A percentile compares a stretch with the other conserved stretches of the same genome.
Conservation (phyloP, 2,113 vertebrate genomes). For the Heptranchias perlo region DNA sequence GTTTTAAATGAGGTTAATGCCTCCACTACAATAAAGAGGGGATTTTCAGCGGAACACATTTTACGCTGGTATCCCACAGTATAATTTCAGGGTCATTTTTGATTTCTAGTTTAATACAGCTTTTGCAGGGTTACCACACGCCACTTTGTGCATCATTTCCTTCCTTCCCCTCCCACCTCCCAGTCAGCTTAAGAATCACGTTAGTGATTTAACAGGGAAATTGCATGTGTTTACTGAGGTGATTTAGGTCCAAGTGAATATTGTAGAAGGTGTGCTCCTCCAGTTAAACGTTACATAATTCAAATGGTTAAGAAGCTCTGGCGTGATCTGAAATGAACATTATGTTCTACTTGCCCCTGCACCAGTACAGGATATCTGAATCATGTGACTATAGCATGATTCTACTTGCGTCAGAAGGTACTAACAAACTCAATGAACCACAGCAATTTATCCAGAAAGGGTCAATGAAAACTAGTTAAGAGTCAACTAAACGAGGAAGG, state of each 20-base stretch:
- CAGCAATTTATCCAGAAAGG: neutral
- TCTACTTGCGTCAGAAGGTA: neutral
- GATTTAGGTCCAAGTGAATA: neutral
- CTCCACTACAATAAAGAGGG: neutral
- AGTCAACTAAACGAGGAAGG: neutral
- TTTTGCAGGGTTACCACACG: neutral
- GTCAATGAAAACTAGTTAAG: conserved; percentile 4
- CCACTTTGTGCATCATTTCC: neutral
- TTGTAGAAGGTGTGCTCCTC: neutral
- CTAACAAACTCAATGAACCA: neutral
- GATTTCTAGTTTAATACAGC: neutral
- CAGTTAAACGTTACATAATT: neutral
- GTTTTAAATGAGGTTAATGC: neutral
- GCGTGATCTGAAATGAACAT: neutral
- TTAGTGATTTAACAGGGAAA: neutral
- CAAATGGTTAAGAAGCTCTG: neutral
- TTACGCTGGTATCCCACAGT: neutral
- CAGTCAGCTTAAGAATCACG: neutral
- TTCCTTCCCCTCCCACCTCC: neutral
- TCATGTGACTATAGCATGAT: neutral
- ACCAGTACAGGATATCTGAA: neutral
- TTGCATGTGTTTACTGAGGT: neutral
- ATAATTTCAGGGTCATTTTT: neutral
- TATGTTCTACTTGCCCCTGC: neutral
- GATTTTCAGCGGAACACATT: neutral